phyloP scores from a whole-genome alignment of 2,113 vertebrate species.

The Pungitius pungitius region DNA sequence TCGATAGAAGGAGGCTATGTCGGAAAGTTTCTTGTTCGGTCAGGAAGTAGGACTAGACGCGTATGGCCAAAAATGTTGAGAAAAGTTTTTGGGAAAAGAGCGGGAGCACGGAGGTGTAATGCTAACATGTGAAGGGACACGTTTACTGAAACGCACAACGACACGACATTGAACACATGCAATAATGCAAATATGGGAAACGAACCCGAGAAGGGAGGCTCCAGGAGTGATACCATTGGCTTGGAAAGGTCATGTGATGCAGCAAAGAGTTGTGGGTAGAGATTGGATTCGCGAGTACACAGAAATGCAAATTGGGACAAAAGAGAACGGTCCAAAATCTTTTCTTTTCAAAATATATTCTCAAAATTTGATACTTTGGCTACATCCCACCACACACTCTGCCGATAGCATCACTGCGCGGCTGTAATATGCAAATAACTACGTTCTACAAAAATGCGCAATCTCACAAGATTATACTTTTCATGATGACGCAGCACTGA shows the following conservation, averaged over 20 bases:
- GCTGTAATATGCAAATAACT: slow-evolving; percentile 69
- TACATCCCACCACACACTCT: slow-evolving; percentile 78
- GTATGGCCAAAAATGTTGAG: slow-evolving; percentile 64
- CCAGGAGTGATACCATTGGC: slow-evolving; percentile 83
- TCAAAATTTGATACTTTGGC: slow-evolving; percentile 64
- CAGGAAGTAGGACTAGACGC: slow-evolving; percentile 68
- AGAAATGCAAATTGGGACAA: slow-evolving; percentile 66
- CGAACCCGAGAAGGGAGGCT: slow-evolving; percentile 73
- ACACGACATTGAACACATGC: slow-evolving; percentile 76
- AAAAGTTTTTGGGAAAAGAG: slow-evolving; percentile 60
- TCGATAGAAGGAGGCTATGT: slow-evolving; percentile 65
- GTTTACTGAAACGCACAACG: slow-evolving; percentile 67
- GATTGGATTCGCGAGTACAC: slow-evolving; percentile 76
- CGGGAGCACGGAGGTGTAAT: slow-evolving; percentile 65
- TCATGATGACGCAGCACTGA: slow-evolving; percentile 74
- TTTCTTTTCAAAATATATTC: slow-evolving; percentile 45
- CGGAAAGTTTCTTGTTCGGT: slow-evolving; percentile 60
- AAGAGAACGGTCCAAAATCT: slow-evolving; percentile 62
- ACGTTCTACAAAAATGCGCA: slow-evolving; percentile 61
- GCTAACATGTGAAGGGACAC: slow-evolving; percentile 50
- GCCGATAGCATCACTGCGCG: slow-evolving; percentile 79
- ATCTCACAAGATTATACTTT: slow-evolving; percentile 60
- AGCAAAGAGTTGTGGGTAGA: slow-evolving; percentile 78
- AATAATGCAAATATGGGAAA: slow-evolving; percentile 72
- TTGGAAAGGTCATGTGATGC: slow-evolving; percentile 84